These are phyloP conservation scores for Sander lucioperca DNA, from an alignment of 2,113 vertebrate genomes.

Conservation along the genomic window DNA sequence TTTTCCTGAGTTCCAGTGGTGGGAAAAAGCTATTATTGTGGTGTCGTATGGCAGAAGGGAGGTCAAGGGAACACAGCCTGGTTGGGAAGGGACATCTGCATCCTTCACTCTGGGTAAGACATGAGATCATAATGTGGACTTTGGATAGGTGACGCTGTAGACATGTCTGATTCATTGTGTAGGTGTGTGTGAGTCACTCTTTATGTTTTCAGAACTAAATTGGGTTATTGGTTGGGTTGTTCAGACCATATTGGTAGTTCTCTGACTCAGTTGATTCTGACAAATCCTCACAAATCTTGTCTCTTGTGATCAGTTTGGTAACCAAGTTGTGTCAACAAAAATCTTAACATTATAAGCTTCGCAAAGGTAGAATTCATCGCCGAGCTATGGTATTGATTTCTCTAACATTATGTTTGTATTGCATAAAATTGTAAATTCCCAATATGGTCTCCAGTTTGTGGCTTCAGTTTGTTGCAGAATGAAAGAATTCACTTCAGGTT, in stretches of 20 bases:
- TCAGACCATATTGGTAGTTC: background rate
- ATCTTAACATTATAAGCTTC: background rate
- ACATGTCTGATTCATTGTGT: background rate
- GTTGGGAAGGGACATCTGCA: slow-evolving; percentile 65
- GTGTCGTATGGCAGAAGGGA: slow-evolving; percentile 70
- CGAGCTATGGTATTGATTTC: background rate
- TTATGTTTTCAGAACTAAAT: background rate
- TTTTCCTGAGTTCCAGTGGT: slow-evolving; percentile 16
- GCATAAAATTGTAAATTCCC: background rate
- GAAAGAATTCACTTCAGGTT: background rate
- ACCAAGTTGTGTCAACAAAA: background rate
- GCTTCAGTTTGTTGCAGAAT: slow-evolving; percentile 7
- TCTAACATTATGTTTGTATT: background rate
- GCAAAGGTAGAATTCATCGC: background rate
- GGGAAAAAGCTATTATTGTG: slow-evolving; percentile 18
- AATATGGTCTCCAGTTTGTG: background rate
- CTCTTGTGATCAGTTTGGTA: background rate
- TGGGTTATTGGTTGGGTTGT: background rate
- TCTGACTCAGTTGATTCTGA: background rate
- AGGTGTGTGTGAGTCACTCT: background rate
- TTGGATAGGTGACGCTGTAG: background rate
- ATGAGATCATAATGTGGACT: background rate
- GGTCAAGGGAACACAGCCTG: slow-evolving; percentile 59
- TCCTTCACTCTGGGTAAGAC: slow-evolving; percentile 84
- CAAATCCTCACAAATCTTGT: background rate